These are phyloP conservation scores for Macropus fuliginosus DNA, from an alignment of 2,797 vertebrate genomes.

Conservation along the genomic window DNA sequence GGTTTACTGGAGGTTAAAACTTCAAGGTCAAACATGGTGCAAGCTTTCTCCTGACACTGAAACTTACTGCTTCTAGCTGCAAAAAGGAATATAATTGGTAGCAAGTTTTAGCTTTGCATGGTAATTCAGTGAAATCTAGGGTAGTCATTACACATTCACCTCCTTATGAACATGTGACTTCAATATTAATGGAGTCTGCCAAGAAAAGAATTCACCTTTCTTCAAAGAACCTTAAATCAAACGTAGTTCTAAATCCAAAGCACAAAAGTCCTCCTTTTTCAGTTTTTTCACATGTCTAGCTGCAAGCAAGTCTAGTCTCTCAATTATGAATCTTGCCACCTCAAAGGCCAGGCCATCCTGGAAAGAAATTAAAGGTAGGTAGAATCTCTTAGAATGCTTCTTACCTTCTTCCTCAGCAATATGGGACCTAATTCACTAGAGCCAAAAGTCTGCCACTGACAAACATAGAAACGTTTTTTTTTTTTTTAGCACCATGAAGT, in stretches of 20 bases:
- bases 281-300: slow-evolving; percentile 33
- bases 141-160: not conserved
- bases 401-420: slow-evolving; percentile 51
- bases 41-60: slow-evolving; percentile 29
- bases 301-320: slow-evolving; percentile 4
- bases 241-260: slow-evolving; percentile 3
- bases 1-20: not conserved
- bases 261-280: slow-evolving; percentile 23
- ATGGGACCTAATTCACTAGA: slow-evolving; percentile 49
- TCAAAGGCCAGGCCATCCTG: not conserved
- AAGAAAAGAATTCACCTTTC: slow-evolving; percentile 12
- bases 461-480: slow-evolving; percentile 67
- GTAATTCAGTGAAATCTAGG: slow-evolving; percentile 27
- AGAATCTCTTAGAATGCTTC: slow-evolving; percentile 53
- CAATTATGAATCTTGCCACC: slow-evolving; percentile 26
- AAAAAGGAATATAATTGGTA: not conserved
- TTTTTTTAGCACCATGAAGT: slow-evolving; percentile 62
- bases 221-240: not conserved
- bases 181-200: not conserved
- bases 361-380: slow-evolving; percentile 40
- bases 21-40: slow-evolving; percentile 33
- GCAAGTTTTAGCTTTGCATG: not conserved
- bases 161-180: not conserved
- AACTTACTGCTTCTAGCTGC: not conserved
- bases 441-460: slow-evolving; percentile 58